These are phyloP conservation scores for Hypocryptadius cinnamomeus DNA, from an alignment of 2,113 vertebrate species.

Conservation along the genomic window DNA sequence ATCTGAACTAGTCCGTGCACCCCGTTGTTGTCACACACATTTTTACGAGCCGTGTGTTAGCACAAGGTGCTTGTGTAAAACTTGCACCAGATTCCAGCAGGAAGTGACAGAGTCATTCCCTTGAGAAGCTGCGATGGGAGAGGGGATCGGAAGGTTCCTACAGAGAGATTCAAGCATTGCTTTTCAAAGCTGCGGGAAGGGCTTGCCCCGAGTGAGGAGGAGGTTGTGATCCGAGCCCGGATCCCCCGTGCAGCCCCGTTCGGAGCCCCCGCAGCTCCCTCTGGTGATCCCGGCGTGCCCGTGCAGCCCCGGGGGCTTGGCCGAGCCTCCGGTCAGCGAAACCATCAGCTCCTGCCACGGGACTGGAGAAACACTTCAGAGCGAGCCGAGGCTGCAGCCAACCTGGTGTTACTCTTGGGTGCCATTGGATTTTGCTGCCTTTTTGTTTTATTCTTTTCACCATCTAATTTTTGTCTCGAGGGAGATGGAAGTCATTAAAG, in stretches of 20 bases:
- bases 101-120: not conserved
- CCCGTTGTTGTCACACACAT: accelerated
- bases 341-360: not conserved
- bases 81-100: not conserved
- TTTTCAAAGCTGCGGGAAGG: not conserved
- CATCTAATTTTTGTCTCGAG: not conserved
- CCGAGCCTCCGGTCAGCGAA: not conserved
- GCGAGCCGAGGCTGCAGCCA: not conserved
- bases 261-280: constrained; percentile 58
- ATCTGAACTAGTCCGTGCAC: not conserved
- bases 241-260: not conserved
- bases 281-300: constrained; percentile 17
- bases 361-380: not conserved
- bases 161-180: not conserved
- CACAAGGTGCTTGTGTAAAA: not conserved
- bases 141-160: not conserved
- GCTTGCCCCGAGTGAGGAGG: not conserved
- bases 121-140: not conserved
- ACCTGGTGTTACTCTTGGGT: not conserved
- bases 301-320: constrained; percentile 2
- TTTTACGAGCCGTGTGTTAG: not conserved
- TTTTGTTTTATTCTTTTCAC: not conserved
- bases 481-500: not conserved
- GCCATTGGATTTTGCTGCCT: not conserved
- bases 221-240: not conserved